A percentile compares a stretch with the other conserved stretches of the same genome.
Evolutionary conservation across 1,140 invertebrate genomes (phyloP).

Genomic region (Drosophila paulistorum): DNA sequence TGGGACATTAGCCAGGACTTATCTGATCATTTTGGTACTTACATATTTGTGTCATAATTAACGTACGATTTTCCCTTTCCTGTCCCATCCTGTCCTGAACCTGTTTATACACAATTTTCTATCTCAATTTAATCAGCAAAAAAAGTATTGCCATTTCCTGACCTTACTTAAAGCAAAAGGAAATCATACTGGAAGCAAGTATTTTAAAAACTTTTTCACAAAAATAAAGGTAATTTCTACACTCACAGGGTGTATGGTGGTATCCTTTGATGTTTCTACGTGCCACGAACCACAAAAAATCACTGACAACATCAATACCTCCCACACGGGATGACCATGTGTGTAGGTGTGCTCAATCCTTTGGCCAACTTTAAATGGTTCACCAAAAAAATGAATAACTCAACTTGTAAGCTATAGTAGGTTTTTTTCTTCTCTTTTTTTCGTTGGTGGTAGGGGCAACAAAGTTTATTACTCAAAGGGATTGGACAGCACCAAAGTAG

Average conservation of each 20-base stretch:
- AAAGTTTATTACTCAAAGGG: conserved; percentile 79
- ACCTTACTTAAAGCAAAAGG: not conserved
- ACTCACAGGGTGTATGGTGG: not conserved
- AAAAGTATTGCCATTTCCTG: not conserved
- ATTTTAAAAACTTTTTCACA: not conserved
- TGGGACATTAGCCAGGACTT: conserved; percentile 33
- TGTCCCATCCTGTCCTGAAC: too few species aligned
- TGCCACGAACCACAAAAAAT: conserved; percentile 29
- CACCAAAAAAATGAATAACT: conserved; percentile 53
- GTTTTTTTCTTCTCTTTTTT: conserved; percentile 12
- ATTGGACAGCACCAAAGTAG: conserved; percentile 48
- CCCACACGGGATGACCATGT: not conserved
- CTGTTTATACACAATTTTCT: too few species aligned
- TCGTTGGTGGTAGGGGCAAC: not conserved
- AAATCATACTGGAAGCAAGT: not conserved
- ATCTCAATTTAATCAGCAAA: conserved; percentile 2
- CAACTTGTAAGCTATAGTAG: conserved; percentile 40
- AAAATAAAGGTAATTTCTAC: not conserved
- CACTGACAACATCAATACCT: conserved; percentile 11
- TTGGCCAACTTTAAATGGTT: conserved; percentile 47
- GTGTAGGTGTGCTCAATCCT: conserved; percentile 16
- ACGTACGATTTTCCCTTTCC: not conserved
- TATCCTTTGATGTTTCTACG: conserved; percentile 25
- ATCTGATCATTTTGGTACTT: conserved; percentile 48
- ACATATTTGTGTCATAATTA: conserved; percentile 5